These are phyloP conservation scores for Hypercompe scribonia DNA, from an alignment of 2,888 invertebrate genomes.

Conservation along the genomic window DNA sequence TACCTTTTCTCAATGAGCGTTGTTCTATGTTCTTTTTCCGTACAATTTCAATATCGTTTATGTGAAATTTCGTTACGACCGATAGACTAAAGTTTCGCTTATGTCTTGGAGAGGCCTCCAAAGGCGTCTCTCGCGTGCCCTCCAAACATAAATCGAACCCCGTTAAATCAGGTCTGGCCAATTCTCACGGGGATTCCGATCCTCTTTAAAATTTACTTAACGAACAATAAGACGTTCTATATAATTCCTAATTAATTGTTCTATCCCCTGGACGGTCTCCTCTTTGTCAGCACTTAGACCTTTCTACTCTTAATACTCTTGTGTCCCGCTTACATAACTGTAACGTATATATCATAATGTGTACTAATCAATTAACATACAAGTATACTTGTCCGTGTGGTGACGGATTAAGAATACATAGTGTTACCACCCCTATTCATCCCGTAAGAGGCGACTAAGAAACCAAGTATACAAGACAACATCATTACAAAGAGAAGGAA, in stretches of 20 bases:
- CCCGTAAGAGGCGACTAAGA: too few relatives aligned
- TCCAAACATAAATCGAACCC: constrained; percentile 76
- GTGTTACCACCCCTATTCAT: too few relatives aligned
- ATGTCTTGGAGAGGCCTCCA: constrained; percentile 35
- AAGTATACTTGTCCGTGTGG: too few relatives aligned
- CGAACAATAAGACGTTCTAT: constrained; percentile 63
- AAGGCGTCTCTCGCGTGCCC: constrained; percentile 66
- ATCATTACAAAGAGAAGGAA: too few relatives aligned
- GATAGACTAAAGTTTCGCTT: constrained; percentile 13
- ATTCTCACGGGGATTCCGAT: constrained; percentile 71
- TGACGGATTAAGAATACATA: too few relatives aligned
- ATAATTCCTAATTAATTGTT: constrained; percentile 47
- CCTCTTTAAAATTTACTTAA: constrained; percentile 73
- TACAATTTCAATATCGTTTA: not conserved
- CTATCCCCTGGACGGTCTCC: constrained; percentile 10
- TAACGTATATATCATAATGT: not conserved
- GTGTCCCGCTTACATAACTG: not conserved
- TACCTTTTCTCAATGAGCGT: not conserved
- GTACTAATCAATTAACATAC: not conserved
- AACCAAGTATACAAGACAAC: too few relatives aligned
- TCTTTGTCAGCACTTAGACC: not conserved
- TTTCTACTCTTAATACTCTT: not conserved
- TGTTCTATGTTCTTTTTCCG: not conserved
- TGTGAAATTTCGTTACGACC: not conserved
- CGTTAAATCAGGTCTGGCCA: constrained; percentile 73